Conservation (phyloP, 2,888 invertebrate species). For the Rotaria macrura region DNA sequence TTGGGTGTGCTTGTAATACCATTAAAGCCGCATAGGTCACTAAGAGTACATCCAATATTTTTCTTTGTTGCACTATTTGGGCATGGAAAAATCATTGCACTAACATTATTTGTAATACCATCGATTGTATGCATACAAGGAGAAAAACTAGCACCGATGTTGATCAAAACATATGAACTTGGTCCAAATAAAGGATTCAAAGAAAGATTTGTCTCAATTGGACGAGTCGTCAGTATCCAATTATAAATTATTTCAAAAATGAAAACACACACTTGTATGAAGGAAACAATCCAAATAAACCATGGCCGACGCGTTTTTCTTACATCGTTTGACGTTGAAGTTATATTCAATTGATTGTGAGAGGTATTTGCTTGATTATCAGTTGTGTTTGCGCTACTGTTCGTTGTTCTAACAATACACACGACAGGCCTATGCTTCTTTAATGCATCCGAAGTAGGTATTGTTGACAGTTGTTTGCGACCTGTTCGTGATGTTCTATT, state of each 20-base stretch:
- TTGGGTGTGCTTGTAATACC: neutral
- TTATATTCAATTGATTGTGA: too few relatives aligned
- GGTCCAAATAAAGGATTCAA: neutral
- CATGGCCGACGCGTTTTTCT: neutral
- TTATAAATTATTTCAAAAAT: neutral
- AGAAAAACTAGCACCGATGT: neutral
- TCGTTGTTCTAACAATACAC: too few relatives aligned
- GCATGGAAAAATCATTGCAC: neutral
- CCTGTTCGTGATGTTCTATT: too few relatives aligned
- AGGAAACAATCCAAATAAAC: neutral
- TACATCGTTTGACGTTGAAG: neutral
- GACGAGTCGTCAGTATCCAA: neutral
- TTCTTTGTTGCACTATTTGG: neutral
- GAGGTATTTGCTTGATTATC: too few relatives aligned
- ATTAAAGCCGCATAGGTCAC: neutral
- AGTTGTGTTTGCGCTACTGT: too few relatives aligned
- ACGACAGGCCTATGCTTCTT: too few relatives aligned
- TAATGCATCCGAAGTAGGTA: too few relatives aligned
- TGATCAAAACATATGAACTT: neutral
- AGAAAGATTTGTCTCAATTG: neutral
- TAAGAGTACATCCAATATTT: neutral
- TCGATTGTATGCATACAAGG: neutral
- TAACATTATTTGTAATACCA: neutral
- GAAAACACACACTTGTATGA: neutral
- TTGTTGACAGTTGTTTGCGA: too few relatives aligned